Conservation (phyloP, 2,888 invertebrate species). For the Lochmaea crataegi region DNA sequence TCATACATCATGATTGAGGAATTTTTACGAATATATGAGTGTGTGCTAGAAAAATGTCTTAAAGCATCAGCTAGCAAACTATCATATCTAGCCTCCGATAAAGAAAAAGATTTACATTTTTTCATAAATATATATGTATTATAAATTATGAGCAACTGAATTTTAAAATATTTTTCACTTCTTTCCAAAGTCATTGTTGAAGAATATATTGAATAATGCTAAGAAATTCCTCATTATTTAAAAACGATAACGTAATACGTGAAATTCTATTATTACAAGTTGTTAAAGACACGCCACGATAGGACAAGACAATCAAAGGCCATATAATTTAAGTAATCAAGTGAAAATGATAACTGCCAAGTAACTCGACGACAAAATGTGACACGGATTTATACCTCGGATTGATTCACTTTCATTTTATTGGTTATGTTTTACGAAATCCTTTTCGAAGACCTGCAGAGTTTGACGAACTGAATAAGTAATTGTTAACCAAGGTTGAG, state of each 20-base stretch:
- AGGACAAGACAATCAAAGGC: slow-evolving; percentile 13
- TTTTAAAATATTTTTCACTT: too few relatives aligned
- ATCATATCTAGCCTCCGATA: too few relatives aligned
- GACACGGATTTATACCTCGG: slow-evolving; percentile 28
- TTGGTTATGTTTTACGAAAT: slow-evolving; percentile 43
- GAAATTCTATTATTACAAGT: not conserved
- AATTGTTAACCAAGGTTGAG: slow-evolving; percentile 33
- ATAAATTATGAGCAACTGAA: too few relatives aligned
- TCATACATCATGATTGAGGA: too few relatives aligned
- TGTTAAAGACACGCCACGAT: not conserved
- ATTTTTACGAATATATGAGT: too few relatives aligned
- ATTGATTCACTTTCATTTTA: slow-evolving; percentile 44
- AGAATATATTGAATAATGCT: not conserved
- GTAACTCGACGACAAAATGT: slow-evolving; percentile 3
- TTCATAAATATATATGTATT: too few relatives aligned
- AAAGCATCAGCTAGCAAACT: too few relatives aligned
- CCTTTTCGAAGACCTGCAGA: slow-evolving; percentile 25
- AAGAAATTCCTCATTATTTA: not conserved
- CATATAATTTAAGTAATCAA: slow-evolving; percentile 37
- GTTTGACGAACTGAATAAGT: slow-evolving; percentile 36
- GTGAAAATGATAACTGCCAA: slow-evolving; percentile 40
- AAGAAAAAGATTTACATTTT: too few relatives aligned
- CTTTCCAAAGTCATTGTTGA: not conserved
- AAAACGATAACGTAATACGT: slow-evolving; percentile 1
- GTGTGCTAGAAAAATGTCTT: too few relatives aligned